Evolutionary conservation across 2,113 vertebrate genomes (phyloP).

Genomic region (Micromys minutus): DNA sequence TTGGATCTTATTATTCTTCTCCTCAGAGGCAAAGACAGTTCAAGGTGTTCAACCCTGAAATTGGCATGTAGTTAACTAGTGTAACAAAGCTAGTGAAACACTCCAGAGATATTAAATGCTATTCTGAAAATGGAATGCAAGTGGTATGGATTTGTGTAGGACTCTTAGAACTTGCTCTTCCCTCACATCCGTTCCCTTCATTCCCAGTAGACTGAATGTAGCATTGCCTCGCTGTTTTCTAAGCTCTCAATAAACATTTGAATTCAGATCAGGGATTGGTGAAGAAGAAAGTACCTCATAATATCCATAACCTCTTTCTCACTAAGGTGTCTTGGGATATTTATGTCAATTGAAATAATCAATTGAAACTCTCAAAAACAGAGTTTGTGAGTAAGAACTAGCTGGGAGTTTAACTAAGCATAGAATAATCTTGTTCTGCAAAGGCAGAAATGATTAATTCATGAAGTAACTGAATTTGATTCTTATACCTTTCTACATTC

Average conservation of each 20-base stretch:
- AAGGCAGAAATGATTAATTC: slow-evolving; percentile 51
- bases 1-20: neutral
- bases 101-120: slow-evolving; percentile 10
- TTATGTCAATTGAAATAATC: slow-evolving; percentile 63
- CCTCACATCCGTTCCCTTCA: neutral
- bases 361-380: slow-evolving; percentile 44
- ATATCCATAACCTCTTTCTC: slow-evolving; percentile 51
- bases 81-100: neutral
- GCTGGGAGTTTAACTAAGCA: neutral
- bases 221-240: neutral
- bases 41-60: neutral
- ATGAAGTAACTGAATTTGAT: neutral
- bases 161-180: neutral
- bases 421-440: neutral
- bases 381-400: neutral
- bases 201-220: neutral
- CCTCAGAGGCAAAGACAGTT: neutral
- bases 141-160: neutral
- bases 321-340: neutral
- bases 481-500: neutral
- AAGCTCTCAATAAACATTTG: slow-evolving; percentile 9
- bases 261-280: slow-evolving; percentile 59
- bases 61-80: neutral
- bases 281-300: neutral
- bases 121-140: neutral